These are phyloP conservation scores for Crepidodera aurea DNA, from an alignment of 2,888 invertebrate species.

Conservation along the genomic window DNA sequence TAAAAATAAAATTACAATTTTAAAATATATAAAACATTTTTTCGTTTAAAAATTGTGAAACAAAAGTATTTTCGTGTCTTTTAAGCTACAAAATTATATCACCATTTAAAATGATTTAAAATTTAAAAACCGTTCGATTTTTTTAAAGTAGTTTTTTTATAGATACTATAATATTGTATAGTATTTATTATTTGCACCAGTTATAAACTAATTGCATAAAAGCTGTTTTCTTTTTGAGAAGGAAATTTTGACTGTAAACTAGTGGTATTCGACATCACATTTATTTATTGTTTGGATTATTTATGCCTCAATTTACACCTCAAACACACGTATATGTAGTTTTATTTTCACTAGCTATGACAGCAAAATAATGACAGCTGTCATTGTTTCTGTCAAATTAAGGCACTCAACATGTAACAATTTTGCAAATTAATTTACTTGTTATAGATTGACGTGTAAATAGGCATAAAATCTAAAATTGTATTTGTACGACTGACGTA, in stretches of 20 bases:
- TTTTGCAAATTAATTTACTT: too few relatives aligned
- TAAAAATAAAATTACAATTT: too few relatives aligned
- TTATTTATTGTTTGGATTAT: constrained; percentile 16
- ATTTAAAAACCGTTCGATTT: too few relatives aligned
- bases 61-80: too few relatives aligned
- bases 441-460: too few relatives aligned
- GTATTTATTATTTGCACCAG: constrained; percentile 20
- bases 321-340: neutral
- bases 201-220: neutral
- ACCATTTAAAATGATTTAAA: too few relatives aligned
- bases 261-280: constrained; percentile 14
- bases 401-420: too few relatives aligned
- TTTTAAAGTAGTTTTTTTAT: neutral
- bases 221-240: constrained; percentile 19
- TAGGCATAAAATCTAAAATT: neutral
- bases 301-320: neutral
- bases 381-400: too few relatives aligned
- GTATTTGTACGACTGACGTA: neutral
- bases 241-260: constrained; percentile 22
- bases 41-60: too few relatives aligned
- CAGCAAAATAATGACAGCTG: neutral
- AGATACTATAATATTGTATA: neutral
- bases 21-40: too few relatives aligned
- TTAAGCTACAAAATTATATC: too few relatives aligned
- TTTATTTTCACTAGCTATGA: neutral